Evolutionary conservation across 2,888 invertebrate species (phyloP).

Genomic region (Thera obeliscata): DNA sequence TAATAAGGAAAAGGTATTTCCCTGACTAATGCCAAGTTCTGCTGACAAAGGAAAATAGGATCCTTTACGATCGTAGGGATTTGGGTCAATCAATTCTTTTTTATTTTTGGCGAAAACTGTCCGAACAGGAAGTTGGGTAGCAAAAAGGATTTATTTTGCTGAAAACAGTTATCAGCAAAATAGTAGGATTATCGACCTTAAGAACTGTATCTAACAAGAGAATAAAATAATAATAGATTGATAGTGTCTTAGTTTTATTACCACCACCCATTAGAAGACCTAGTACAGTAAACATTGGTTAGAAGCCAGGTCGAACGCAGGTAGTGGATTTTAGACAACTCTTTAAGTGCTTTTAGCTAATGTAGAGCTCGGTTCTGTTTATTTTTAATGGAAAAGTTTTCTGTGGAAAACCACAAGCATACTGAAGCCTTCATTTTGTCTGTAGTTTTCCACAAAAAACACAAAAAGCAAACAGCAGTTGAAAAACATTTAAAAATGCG

Average conservation of each 20-base stretch:
- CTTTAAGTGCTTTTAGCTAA: slow-evolving; percentile 8
- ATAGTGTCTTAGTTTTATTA: not conserved
- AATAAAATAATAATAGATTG: not conserved
- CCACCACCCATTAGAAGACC: too few relatives aligned
- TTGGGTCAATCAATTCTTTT: slow-evolving; percentile 72
- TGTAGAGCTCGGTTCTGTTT: slow-evolving; percentile 2
- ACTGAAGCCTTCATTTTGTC: not conserved
- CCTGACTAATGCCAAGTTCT: slow-evolving; percentile 62
- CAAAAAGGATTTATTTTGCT: slow-evolving; percentile 15
- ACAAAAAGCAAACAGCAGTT: too few relatives aligned
- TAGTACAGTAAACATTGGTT: not conserved
- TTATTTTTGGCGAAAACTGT: slow-evolving; percentile 47
- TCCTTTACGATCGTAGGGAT: slow-evolving; percentile 62
- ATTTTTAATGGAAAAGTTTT: not conserved
- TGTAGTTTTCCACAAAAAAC: too few relatives aligned
- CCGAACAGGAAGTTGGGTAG: slow-evolving; percentile 17
- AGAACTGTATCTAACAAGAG: not conserved
- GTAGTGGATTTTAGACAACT: slow-evolving; percentile 13
- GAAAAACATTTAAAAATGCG: too few relatives aligned
- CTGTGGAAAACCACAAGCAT: too few relatives aligned
- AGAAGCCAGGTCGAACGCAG: slow-evolving; percentile 3
- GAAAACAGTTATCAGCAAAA: not conserved
- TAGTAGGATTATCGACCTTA: not conserved
- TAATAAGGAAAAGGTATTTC: slow-evolving; percentile 59
- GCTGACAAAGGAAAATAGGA: slow-evolving; percentile 67